Conservation (phyloP, 1,140 invertebrate species). For the Tetranychus urticae region DNA sequence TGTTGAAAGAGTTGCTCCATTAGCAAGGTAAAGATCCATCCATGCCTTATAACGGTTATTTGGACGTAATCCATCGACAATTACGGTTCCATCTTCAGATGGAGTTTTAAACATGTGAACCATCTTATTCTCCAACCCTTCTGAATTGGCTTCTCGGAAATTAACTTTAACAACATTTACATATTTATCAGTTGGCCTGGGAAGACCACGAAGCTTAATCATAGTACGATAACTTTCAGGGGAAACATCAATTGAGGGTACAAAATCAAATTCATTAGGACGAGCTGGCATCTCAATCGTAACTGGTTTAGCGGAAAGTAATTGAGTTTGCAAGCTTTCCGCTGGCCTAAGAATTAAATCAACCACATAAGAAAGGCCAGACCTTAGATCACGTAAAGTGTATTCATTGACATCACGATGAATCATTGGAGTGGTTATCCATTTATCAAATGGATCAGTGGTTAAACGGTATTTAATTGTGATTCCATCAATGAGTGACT, state of each 20-base stretch:
- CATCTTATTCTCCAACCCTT: constrained; percentile 27
- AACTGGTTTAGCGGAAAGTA: constrained; percentile 39
- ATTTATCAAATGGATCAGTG: constrained; percentile 16
- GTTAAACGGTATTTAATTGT: constrained; percentile 40
- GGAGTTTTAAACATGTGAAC: constrained; percentile 52
- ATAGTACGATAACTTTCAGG: constrained; percentile 21
- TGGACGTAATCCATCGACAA: constrained; percentile 43
- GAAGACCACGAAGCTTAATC: constrained; percentile 48
- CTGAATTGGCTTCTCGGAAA: constrained; percentile 37
- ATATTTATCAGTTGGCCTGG: constrained; percentile 61
- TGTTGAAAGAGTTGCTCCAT: constrained; percentile 12
- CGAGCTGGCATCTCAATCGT: constrained; percentile 29
- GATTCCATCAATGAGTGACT: constrained; percentile 45
- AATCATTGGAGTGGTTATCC: constrained; percentile 39
- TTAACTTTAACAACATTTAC: constrained; percentile 69
- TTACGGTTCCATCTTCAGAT: constrained; percentile 44
- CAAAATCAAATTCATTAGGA: constrained; percentile 43
- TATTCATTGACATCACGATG: constrained; percentile 46
- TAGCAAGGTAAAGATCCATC: constrained; percentile 13
- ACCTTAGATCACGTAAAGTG: constrained; percentile 40
- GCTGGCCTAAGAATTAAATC: constrained; percentile 51
- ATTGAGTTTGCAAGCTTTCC: constrained; percentile 38
- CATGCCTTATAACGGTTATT: constrained; percentile 29
- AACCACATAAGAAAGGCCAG: constrained; percentile 44
- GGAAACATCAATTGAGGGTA: constrained; percentile 40